Base-by-base conservation (phyloP, 2,113 vertebrate genomes). In the Orcinus orca region DNA sequence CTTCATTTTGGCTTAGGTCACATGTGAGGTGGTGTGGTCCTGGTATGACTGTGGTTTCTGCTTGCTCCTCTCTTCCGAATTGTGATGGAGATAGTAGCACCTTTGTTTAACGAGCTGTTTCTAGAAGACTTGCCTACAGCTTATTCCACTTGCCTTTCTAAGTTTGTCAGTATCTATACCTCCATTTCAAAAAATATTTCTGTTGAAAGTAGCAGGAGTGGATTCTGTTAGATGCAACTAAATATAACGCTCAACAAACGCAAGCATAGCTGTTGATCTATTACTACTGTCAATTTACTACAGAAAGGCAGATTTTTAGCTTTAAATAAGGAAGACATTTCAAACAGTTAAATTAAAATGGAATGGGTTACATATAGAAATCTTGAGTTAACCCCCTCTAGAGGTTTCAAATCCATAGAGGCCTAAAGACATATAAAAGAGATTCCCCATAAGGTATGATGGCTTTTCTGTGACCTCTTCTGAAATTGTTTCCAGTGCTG, bases 331-430 rank as follows among this genome's bases (percentile, higher is more conserved):
- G 18, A 76, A 36, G 63, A 84, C 67, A 67, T 71, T 80, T 80
- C 36, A 80, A 77, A 82, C 21, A 95, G 95, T 96, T 95, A 90
- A 97, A 93, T 83, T 84, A 81, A 93, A 95, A 89, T 87, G 29
- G 41, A 96, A 84, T 41, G 38, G 31, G 44, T 14, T 95, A 29
- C 58, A 41, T 79, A 33, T 12, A 44, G 53, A 67, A 83, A 88
- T 20, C 44, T 15, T 87, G 53, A 89, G 71, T 88, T 89, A 96
- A 76, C 38, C 70, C 15, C 8, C n/a, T 55, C 63, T 31, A 68
- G 81, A 85, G 74, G 36, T 90, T 96, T 88, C 91, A 94, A 74
- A 71, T 47, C 41, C 60, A 21, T 2, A 20, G 4, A 58, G 58
- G 7, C 36, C 81, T 76, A 80, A 79, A 79, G 31, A 95, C 44